Conservation (phyloP, 2,113 vertebrate genomes). For the Nyctibius bracteatus region DNA sequence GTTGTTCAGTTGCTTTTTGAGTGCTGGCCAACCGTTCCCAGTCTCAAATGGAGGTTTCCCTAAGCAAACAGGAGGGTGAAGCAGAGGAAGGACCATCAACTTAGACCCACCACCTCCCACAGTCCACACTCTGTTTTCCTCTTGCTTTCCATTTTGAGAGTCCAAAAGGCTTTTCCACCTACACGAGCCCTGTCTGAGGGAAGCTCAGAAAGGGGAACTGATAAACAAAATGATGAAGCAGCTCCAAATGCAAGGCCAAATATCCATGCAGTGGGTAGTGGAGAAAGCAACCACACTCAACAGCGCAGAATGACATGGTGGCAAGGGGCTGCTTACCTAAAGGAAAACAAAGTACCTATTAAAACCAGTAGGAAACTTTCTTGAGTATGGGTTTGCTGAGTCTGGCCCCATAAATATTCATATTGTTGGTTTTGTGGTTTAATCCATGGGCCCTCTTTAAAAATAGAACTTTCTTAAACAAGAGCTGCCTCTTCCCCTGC, state of each 20-base stretch:
- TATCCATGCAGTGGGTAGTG: neutral
- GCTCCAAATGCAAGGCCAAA: neutral
- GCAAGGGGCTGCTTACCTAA: neutral
- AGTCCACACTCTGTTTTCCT: neutral
- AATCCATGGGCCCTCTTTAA: neutral
- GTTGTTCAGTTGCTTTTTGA: neutral
- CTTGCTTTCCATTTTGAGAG: neutral
- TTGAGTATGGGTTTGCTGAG: neutral
- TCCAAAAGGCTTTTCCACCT: neutral
- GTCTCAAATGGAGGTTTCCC: neutral
- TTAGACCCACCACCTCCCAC: neutral
- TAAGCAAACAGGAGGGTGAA: neutral
- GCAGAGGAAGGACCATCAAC: neutral
- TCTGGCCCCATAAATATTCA: neutral
- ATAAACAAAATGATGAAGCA: neutral
- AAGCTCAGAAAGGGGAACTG: neutral
- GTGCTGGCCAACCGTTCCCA: neutral
- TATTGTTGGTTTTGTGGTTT: neutral
- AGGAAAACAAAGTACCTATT: neutral
- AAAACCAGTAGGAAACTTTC: neutral
- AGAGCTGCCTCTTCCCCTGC: neutral
- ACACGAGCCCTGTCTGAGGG: neutral
- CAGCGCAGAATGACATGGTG: neutral
- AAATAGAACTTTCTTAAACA: neutral
- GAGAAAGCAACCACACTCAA: neutral